A percentile compares a stretch with the other conserved stretches of the same genome.
These are phyloP conservation scores for Lagenorhynchus albirostris DNA, from an alignment of 2,113 vertebrate genomes.

Conservation along the genomic window DNA sequence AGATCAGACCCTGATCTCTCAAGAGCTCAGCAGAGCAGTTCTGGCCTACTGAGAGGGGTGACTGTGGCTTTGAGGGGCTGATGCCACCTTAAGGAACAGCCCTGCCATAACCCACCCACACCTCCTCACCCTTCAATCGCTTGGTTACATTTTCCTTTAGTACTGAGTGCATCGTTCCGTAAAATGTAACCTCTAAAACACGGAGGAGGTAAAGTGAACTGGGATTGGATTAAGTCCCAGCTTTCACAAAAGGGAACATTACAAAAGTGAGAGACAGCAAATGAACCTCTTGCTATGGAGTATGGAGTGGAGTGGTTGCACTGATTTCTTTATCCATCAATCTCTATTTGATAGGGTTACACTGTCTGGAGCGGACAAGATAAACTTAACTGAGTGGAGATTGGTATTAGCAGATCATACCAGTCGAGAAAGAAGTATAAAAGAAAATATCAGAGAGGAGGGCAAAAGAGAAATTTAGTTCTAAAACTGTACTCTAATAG, in stretches of 20 bases:
- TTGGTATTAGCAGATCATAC: not conserved
- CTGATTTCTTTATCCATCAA: not conserved
- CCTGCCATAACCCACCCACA: not conserved
- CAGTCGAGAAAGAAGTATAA: not conserved
- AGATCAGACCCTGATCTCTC: not conserved
- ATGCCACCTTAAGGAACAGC: not conserved
- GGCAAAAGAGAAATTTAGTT: not conserved
- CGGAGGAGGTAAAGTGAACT: not conserved
- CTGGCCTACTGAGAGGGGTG: too few relatives aligned
- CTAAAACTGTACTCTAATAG: not conserved
- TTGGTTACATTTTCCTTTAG: not conserved
- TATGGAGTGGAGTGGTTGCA: not conserved
- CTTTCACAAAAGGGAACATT: not conserved
- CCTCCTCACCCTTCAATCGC: not conserved
- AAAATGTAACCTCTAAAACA: not conserved
- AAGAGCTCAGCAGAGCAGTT: not conserved
- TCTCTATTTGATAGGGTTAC: not conserved
- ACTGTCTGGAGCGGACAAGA: conserved; percentile 20
- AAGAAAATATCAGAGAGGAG: not conserved
- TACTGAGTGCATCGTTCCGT: not conserved
- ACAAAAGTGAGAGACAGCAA: not conserved
- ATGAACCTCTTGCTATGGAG: not conserved
- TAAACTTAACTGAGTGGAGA: not conserved
- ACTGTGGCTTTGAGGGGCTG: fast-evolving
- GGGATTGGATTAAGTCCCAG: not conserved